Evolutionary conservation across 2,113 vertebrate species (phyloP).

Genomic region (Pseudois nayaur): DNA sequence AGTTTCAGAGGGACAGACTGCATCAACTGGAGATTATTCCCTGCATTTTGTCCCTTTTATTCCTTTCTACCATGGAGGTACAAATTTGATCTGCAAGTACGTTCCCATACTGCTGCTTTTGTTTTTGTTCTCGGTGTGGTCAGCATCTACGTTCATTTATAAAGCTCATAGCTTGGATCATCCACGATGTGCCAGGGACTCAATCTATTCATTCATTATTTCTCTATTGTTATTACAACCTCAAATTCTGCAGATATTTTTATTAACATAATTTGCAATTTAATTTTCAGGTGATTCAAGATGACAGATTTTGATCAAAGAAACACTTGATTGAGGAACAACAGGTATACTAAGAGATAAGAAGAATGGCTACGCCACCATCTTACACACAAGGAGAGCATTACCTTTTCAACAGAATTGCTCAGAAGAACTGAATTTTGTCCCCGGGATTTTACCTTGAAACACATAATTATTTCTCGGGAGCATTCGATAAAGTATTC

Average conservation of each 20-base stretch:
- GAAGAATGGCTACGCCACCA: no score
- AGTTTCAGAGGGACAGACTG: neutral
- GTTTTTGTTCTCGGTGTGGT: neutral
- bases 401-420: neutral
- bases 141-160: neutral
- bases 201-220: neutral
- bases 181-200: neutral
- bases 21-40: neutral
- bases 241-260: neutral
- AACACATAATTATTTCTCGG: neutral
- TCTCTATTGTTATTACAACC: neutral
- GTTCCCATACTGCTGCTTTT: neutral
- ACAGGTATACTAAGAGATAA: neutral
- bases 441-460: neutral
- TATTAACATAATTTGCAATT: neutral
- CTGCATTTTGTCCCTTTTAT: neutral
- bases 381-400: neutral
- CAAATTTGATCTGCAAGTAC: accelerated
- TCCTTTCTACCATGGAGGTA: neutral
- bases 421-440: neutral
- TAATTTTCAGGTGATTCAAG: neutral
- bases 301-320: neutral
- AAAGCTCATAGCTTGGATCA: neutral
- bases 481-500: neutral
- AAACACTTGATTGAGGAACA: neutral